A percentile compares a stretch with the other conserved stretches of the same genome.
These are phyloP conservation scores for Antedon bifida DNA, from an alignment of 35 echinoderm and acorn worm species.

Conservation along the genomic window DNA sequence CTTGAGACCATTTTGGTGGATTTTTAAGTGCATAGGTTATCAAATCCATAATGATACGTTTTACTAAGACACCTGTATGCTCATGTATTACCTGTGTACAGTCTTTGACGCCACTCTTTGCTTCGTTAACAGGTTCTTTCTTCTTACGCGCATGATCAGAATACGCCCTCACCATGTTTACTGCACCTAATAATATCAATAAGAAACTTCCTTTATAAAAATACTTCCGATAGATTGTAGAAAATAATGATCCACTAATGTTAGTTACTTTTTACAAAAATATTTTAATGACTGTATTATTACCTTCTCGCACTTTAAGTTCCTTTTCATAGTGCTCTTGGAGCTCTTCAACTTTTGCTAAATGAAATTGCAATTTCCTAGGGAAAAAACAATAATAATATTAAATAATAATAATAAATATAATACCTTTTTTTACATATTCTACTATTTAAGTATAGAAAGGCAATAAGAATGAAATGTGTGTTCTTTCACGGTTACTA, in stretches of 20 bases:
- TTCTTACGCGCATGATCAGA: conserved; percentile 50
- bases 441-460: too few species aligned
- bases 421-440: too few species aligned
- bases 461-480: too few species aligned
- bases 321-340: conserved; percentile 93
- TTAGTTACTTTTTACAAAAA: too few species aligned
- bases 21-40: too few species aligned
- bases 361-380: conserved; percentile 92
- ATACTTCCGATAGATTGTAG: too few species aligned
- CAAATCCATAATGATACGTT: too few species aligned
- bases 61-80: too few species aligned
- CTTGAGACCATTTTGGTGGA: too few species aligned
- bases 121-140: conserved; percentile 70
- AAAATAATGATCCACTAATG: too few species aligned
- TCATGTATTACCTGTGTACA: conserved; percentile 73
- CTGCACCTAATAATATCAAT: conserved; percentile 46
- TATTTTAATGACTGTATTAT: neutral
- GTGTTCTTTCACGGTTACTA: too few species aligned
- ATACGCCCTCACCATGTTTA: conserved; percentile 83
- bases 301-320: conserved; percentile 92
- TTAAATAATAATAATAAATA: neutral
- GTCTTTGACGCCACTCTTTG: conserved; percentile 63
- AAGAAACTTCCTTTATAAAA: too few species aligned
- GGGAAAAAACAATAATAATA: conserved; percentile 10
- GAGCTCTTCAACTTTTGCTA: conserved; percentile 83